phyloP scores from a whole-genome alignment of 2,797 vertebrate species.

The Scomberomorus guttatus region DNA sequence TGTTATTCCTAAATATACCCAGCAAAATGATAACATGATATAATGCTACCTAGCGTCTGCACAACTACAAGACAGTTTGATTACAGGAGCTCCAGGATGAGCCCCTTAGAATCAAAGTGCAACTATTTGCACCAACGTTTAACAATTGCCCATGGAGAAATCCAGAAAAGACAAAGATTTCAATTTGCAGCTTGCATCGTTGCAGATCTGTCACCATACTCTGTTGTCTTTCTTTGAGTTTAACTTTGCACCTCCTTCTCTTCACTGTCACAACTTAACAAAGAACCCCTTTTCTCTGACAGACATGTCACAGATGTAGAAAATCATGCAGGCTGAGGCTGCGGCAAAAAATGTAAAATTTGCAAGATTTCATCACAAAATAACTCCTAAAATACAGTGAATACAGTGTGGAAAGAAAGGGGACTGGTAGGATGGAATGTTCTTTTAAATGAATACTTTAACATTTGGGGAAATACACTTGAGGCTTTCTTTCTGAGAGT shows the following conservation, averaged over 20 bases:
- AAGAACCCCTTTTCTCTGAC: neutral
- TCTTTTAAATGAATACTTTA: neutral
- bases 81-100: neutral
- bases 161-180: conserved; percentile 17
- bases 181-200: conserved; percentile 13
- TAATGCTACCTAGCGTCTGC: conserved; percentile 16
- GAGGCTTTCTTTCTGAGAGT: too few species aligned
- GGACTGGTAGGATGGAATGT: rapidly evolving
- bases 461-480: neutral
- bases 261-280: conserved; percentile 27
- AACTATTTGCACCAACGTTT: conserved; percentile 3
- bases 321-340: conserved; percentile 16
- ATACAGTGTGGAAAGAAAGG: neutral
- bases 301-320: neutral
- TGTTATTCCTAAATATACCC: conserved; percentile 1
- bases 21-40: neutral
- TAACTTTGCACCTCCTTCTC: conserved; percentile 19
- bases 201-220: conserved; percentile 36
- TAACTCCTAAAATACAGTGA: conserved; percentile 17
- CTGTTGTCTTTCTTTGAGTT: conserved; percentile 10
- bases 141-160: conserved; percentile 26
- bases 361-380: conserved; percentile 16
- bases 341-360: conserved; percentile 15
- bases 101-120: conserved; percentile 15
- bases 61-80: conserved; percentile 1